Evolutionary conservation across 2,113 vertebrate genomes (phyloP).

Genomic region (Corydoras maculifer): DNA sequence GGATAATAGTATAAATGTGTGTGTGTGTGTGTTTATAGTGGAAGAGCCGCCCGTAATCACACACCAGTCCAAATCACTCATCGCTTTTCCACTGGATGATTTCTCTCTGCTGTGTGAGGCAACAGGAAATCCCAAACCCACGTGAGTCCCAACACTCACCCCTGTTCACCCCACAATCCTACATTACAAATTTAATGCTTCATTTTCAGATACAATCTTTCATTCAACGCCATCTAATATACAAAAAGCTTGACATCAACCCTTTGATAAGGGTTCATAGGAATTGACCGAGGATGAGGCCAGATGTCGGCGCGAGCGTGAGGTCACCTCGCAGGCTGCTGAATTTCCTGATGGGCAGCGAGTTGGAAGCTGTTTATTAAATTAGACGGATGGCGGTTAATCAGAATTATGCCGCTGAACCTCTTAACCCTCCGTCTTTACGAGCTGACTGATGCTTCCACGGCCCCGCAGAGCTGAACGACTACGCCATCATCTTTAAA

Average conservation of each 20-base stretch:
- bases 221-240: too few species aligned
- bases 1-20: background rate
- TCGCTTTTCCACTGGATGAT: constrained; percentile 74
- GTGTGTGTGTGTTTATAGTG: constrained; percentile 57
- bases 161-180: too few species aligned
- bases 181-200: too few species aligned
- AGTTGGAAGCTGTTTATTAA: background rate
- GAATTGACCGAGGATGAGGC: background rate
- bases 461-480: background rate
- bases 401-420: constrained; percentile 16
- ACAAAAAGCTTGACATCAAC: too few species aligned
- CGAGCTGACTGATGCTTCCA: background rate
- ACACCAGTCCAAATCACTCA: constrained; percentile 54
- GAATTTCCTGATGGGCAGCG: constrained; percentile 14
- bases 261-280: background rate
- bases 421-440: background rate
- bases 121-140: constrained; percentile 63
- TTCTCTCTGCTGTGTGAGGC: constrained; percentile 72
- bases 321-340: background rate
- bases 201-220: too few species aligned
- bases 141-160: constrained; percentile 54
- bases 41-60: constrained; percentile 70
- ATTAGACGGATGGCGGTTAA: constrained; percentile 8
- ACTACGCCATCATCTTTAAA: background rate
- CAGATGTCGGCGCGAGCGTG: constrained; percentile 6